Evolutionary conservation across 2,797 vertebrate species (phyloP).

Genomic region (Loriculus beryllinus): DNA sequence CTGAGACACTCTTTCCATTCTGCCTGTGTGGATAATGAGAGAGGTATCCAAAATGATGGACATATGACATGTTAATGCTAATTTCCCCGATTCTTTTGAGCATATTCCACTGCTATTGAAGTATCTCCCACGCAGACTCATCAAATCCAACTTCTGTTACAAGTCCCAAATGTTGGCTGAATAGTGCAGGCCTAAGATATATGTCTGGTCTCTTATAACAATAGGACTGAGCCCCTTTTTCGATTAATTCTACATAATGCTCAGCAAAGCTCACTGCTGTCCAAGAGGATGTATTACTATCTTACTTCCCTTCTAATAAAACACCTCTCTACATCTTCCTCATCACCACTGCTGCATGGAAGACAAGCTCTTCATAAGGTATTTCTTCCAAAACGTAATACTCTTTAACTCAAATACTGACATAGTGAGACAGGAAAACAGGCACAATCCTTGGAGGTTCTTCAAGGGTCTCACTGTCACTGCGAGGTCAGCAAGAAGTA

Average conservation of each 20-base stretch:
- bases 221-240: background rate
- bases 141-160: background rate
- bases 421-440: background rate
- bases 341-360: background rate
- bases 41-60: background rate
- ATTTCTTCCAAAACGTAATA: background rate
- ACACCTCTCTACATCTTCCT: background rate
- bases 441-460: background rate
- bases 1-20: background rate
- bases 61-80: background rate
- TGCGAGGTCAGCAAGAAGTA: background rate
- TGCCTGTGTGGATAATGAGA: background rate
- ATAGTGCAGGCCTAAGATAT: background rate
- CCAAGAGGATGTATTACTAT: background rate
- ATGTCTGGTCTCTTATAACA: background rate
- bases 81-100: background rate
- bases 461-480: background rate
- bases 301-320: background rate
- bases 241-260: background rate
- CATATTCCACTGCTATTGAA: background rate
- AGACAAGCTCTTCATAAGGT: background rate
- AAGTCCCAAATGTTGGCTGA: background rate
- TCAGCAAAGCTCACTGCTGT: background rate
- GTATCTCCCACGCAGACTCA: background rate
- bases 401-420: background rate